Evolutionary conservation across 2,797 vertebrate genomes (phyloP), one percentile per base, ranked within the genome.

Genomic region (Peromyscus nudipes): DNA sequence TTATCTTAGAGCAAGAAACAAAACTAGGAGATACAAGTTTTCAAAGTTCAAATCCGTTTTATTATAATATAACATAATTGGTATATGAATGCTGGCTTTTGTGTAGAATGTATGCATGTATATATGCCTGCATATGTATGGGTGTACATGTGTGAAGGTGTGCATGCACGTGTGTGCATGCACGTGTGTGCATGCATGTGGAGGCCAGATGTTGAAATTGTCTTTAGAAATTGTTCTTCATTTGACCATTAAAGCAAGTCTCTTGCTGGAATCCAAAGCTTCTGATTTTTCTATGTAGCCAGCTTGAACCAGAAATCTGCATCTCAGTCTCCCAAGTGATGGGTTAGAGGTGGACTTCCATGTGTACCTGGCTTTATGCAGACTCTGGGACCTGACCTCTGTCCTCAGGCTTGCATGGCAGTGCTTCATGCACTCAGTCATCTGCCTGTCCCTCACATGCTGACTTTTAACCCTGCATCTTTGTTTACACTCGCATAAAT

Each of bases 31-130:
- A 84, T 1, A 52, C 13, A 52, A 43, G 64, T 46, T 37, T 96
- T 64, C 60, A 86, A 95, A 92, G 82, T 23, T 82, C 27, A 83
- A 65, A 55, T 83, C 37, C 16, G 91, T 34, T 80, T 88, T 31
- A 17, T 88, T 81, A 62, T 12, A 71, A 29, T 49, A 64, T 23
- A 73, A 21, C 4, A 60, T 4, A 89, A 31, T 40, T 92, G 27
- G n/a, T 83, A 82, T 49, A 65, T 86, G 7, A 43, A 83, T 65
- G 27, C 65, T 85, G 37, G 31, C 1, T 19, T 73, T 86, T n/a
- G 13, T 29, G 0, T 14, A 67, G 7, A 69, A 69, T 9, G 3
- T n/a, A 31, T 49, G 64, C 23, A 55, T 86, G 34, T n/a, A 37
- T 52, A 6, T 4, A 37, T 52, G 46, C 25, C 21, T 69, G 12